These are phyloP conservation scores for Corbicula japonica DNA, from an alignment of 2,888 invertebrate species.

Conservation along the genomic window DNA sequence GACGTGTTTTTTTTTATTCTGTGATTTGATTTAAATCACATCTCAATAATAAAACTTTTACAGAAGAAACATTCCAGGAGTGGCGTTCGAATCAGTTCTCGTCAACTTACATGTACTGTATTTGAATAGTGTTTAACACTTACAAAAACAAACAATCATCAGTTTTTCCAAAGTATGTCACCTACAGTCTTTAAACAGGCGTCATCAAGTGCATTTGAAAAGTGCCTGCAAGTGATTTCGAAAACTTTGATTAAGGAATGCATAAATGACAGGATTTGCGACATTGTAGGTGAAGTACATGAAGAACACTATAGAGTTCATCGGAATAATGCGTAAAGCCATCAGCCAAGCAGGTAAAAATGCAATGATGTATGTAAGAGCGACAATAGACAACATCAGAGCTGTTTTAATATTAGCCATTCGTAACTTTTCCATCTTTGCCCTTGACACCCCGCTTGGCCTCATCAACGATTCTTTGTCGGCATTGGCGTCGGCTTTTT, in stretches of 20 bases:
- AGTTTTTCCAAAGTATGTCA: too few relatives aligned
- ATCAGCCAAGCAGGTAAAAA: constrained; percentile 86
- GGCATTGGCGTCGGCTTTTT: constrained; percentile 27
- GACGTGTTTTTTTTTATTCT: too few relatives aligned
- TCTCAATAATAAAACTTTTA: too few relatives aligned
- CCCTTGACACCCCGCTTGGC: constrained; percentile 68
- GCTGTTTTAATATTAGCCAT: constrained; percentile 86
- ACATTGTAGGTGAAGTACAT: constrained; percentile 86
- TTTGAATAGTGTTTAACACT: too few relatives aligned
- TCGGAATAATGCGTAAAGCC: constrained; percentile 77
- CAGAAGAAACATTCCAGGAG: too few relatives aligned
- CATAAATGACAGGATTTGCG: constrained; percentile 86
- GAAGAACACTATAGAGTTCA: constrained; percentile 84
- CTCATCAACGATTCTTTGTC: constrained; percentile 63
- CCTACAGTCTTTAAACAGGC: too few relatives aligned
- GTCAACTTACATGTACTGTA: too few relatives aligned
- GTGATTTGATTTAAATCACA: too few relatives aligned
- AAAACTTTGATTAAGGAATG: constrained; percentile 86
- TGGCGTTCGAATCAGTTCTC: too few relatives aligned
- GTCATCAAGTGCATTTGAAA: constrained; percentile 55
- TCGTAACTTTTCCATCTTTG: constrained; percentile 79
- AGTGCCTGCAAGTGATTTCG: constrained; percentile 79
- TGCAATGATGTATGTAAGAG: constrained; percentile 85
- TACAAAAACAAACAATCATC: too few relatives aligned
- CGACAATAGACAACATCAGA: constrained; percentile 86